phyloP scores from a whole-genome alignment of 2,888 invertebrate genomes.

The Calliphora vomitoria region DNA sequence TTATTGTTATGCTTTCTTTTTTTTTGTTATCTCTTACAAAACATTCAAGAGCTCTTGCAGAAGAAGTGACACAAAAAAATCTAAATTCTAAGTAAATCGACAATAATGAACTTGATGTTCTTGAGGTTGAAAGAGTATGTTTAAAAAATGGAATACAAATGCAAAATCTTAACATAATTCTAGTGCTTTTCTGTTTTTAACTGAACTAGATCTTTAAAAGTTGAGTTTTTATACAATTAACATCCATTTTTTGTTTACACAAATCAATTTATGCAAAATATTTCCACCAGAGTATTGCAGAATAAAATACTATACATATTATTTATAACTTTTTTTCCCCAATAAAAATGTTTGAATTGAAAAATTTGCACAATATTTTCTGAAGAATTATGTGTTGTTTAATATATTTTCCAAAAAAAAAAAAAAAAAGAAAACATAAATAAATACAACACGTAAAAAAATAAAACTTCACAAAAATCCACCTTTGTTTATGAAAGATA shows the following conservation, averaged over 20 bases:
- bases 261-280: no score
- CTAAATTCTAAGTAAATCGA: background rate
- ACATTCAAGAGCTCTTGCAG: conserved; percentile 16
- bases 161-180: background rate
- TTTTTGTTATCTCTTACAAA: conserved; percentile 4
- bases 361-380: background rate
- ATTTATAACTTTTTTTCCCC: background rate
- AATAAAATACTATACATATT: background rate
- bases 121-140: background rate
- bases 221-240: no score
- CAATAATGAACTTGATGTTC: conserved; percentile 3
- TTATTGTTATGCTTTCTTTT: background rate
- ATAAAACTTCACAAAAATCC: conserved; percentile 22
- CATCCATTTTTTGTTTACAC: no score
- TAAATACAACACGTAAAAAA: background rate
- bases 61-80: background rate
- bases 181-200: background rate
- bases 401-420: background rate
- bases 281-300: no score
- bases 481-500: conserved; percentile 39
- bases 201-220: no score
- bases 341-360: background rate
- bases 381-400: background rate
- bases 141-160: background rate
- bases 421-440: background rate